A percentile compares a stretch with the other conserved stretches of the same genome.
Evolutionary conservation across 2,113 vertebrate species (phyloP).

Genomic region (Campylomormyrus tamandua): DNA sequence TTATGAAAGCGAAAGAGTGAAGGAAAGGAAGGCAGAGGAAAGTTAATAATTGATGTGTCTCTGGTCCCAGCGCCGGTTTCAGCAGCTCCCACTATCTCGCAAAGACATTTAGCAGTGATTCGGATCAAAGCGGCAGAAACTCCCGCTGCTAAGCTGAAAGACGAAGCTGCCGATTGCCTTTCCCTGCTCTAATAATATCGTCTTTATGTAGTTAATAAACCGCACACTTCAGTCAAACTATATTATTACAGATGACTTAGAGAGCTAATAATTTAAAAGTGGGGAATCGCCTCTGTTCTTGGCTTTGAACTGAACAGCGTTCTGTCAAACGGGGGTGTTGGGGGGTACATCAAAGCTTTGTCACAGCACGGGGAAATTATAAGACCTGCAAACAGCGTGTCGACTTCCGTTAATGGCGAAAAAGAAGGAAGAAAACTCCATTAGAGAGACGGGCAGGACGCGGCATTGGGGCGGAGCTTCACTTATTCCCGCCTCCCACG

Average conservation of each 20-base stretch:
- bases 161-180: constrained; percentile 67
- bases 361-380: constrained; percentile 63
- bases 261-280: constrained; percentile 87
- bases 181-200: constrained; percentile 78
- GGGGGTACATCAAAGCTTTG: constrained; percentile 71
- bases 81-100: constrained; percentile 66
- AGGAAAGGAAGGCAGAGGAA: constrained; percentile 48
- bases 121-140: constrained; percentile 77
- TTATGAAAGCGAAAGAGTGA: constrained; percentile 42
- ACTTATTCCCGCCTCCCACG: constrained; percentile 33
- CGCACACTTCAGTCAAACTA: constrained; percentile 81
- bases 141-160: constrained; percentile 77
- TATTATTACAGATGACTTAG: constrained; percentile 81
- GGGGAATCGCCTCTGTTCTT: constrained; percentile 74
- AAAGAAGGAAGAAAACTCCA: constrained; percentile 27
- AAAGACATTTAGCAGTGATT: constrained; percentile 87
- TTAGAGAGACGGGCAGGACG: constrained; percentile 56
- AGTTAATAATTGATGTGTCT: constrained; percentile 79
- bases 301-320: constrained; percentile 80
- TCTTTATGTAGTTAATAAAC: constrained; percentile 90
- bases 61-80: constrained; percentile 72
- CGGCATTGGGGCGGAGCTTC: background rate
- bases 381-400: constrained; percentile 61
- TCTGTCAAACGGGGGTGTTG: constrained; percentile 67
- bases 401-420: constrained; percentile 57